Percentiles rank a stretch among this genome's conserved stretches.
These are phyloP conservation scores for Halocaridina rubra DNA, from an alignment of 2,888 invertebrate genomes.

Conservation along the genomic window DNA sequence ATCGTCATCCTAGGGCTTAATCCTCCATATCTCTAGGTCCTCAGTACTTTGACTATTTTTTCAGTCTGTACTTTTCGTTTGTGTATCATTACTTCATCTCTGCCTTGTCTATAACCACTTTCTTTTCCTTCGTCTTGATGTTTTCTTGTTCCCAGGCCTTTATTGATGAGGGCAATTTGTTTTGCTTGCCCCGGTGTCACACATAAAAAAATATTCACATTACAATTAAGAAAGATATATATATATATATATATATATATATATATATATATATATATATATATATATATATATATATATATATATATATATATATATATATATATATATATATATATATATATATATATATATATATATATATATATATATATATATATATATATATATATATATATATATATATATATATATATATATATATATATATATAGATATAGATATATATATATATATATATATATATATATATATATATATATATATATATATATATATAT, in stretches of 20 bases:
- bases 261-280: constrained; percentile 26
- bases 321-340: constrained; percentile 3
- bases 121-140: no score
- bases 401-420: constrained; percentile 13
- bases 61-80: no score
- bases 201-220: not conserved
- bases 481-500: not conserved
- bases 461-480: not conserved
- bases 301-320: constrained; percentile 12
- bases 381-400: not conserved
- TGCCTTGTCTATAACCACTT: no score
- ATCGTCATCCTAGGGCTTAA: no score
- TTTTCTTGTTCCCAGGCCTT: no score
- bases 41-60: no score
- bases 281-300: constrained; percentile 24
- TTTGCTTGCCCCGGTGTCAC: no score
- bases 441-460: not conserved
- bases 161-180: no score
- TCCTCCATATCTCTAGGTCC: no score
- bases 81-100: no score
- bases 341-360: not conserved
- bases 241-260: constrained; percentile 10
- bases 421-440: not conserved
- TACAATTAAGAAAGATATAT: not conserved
- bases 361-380: not conserved